A percentile compares a stretch with the other conserved stretches of the same genome.
Conservation (phyloP, 2,797 vertebrate genomes). For the Hippoglossus hippoglossus region DNA sequence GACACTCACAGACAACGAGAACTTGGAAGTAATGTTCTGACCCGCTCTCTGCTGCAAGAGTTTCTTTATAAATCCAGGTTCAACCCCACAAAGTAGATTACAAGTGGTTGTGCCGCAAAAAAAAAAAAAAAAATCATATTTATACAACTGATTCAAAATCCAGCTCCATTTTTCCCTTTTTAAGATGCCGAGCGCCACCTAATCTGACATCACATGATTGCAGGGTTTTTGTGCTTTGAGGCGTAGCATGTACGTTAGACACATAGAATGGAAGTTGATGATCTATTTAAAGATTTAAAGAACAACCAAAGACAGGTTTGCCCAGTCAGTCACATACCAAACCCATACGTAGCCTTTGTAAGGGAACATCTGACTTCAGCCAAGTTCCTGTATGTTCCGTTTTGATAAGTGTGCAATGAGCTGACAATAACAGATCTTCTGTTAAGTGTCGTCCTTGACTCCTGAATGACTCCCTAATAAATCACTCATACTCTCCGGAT, state of each 20-base stretch:
- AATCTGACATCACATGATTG: constrained; percentile 61
- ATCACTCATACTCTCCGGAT: constrained; percentile 54
- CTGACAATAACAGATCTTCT: constrained; percentile 5
- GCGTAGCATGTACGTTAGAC: constrained; percentile 55
- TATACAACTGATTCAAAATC: constrained; percentile 28
- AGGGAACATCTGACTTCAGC: constrained; percentile 38
- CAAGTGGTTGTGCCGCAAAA: constrained; percentile 47
- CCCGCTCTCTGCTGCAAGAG: constrained; percentile 36
- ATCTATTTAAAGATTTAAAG: constrained; percentile 22
- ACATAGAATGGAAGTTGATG: constrained; percentile 33
- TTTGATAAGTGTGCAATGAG: constrained; percentile 1
- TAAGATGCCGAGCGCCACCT: constrained; percentile 39
- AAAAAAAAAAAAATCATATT: neutral
- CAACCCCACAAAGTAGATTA: constrained; percentile 38
- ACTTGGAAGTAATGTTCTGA: constrained; percentile 57
- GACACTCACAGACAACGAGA: constrained; percentile 42
- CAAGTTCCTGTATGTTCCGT: constrained; percentile 37
- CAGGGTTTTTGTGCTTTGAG: constrained; percentile 79
- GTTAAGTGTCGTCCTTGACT: constrained; percentile 22
- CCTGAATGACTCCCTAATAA: constrained; percentile 41
- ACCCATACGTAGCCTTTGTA: constrained; percentile 31
- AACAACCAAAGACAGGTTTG: constrained; percentile 21
- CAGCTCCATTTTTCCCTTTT: constrained; percentile 47
- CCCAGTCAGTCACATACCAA: constrained; percentile 27
- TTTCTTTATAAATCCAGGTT: constrained; percentile 47